Evolutionary conservation across 2,797 vertebrate species (phyloP).

Genomic region (Anolis apletophallus): DNA sequence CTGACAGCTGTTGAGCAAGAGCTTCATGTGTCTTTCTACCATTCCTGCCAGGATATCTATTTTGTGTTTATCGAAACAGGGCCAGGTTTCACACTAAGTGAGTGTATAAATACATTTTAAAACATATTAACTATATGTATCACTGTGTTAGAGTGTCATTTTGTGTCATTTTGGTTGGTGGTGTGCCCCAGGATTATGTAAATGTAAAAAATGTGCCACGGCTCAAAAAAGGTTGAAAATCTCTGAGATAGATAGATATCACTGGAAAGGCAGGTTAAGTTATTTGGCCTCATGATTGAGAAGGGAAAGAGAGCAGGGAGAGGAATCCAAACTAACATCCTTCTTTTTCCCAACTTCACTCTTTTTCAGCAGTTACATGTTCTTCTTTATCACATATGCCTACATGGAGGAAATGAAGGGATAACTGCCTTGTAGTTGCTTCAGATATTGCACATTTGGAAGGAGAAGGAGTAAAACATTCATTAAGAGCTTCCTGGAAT

Average conservation of each 20-base stretch:
- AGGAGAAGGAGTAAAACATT: neutral
- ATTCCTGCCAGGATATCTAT: too few relatives aligned
- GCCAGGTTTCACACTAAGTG: too few relatives aligned
- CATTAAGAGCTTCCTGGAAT: slow-evolving; percentile 25
- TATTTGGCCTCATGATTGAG: slow-evolving; percentile 22
- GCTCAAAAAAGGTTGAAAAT: too few relatives aligned
- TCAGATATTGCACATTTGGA: neutral
- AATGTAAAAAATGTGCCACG: too few relatives aligned
- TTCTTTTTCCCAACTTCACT: slow-evolving; percentile 29
- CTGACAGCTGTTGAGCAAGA: too few relatives aligned
- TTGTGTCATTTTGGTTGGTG: too few relatives aligned
- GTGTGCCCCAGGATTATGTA: too few relatives aligned
- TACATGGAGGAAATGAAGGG: slow-evolving; percentile 30
- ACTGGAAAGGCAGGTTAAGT: neutral
- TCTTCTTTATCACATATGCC: slow-evolving; percentile 42
- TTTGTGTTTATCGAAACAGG: too few relatives aligned
- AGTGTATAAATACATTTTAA: too few relatives aligned
- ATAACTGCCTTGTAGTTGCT: neutral
- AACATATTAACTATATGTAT: too few relatives aligned
- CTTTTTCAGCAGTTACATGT: slow-evolving; percentile 36
- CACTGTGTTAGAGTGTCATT: too few relatives aligned
- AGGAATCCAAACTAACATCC: slow-evolving; percentile 43
- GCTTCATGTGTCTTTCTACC: too few relatives aligned
- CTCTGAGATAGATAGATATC: neutral
- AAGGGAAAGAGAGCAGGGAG: neutral